Base-by-base conservation (phyloP, 2,113 vertebrate genomes). In the Caretta caretta region DNA sequence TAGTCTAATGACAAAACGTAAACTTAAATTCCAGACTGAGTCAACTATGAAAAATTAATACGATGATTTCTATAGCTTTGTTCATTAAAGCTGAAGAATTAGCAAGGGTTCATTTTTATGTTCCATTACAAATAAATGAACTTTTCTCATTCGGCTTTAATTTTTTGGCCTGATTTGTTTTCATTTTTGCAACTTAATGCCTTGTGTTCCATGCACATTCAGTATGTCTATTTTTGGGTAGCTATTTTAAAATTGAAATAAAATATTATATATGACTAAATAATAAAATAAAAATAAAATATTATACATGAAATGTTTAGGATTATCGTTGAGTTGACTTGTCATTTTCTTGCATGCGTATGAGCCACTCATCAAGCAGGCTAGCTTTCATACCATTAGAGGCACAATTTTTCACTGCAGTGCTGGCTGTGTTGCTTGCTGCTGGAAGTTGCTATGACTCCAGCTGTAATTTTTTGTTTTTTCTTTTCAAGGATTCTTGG, bases 401-500 rank as follows among this genome's bases (percentile, higher is more conserved):
- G 83, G 25, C 51, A 83, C 79, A 82, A 35, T 84, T 91, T 69
- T 49, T 82, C 80, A 59, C 13, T n/a, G 1, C 19, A 11, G 0
- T 48, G 31, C 48, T 93, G 53, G 3, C 69, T 75, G 92, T 31
- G 42, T 53, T 95, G 20, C 83, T 95, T 90, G 3, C 88, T 86
- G 62, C n/a, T n/a, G 56, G 87, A 87, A 83, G 54, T 84, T 92
- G 51, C 48, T 90, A 83, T 85, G 75, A 78, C 86, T 42, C 80
- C 8, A 49, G 4, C 59, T 86, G 49, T 87, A 87, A 85, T 79
- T 8, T 16, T 89, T 89, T 96, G 69, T 95, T 90, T 95, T 88
- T 95, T 90, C 76, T 97, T 83, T 84, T 98, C 87, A 85, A 99
- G 99, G 99, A 99, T 94, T 99, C 99, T 84, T 99, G 99, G 99